phyloP scores from a whole-genome alignment of 1,140 invertebrate genomes.

The Tribolium castaneum region DNA sequence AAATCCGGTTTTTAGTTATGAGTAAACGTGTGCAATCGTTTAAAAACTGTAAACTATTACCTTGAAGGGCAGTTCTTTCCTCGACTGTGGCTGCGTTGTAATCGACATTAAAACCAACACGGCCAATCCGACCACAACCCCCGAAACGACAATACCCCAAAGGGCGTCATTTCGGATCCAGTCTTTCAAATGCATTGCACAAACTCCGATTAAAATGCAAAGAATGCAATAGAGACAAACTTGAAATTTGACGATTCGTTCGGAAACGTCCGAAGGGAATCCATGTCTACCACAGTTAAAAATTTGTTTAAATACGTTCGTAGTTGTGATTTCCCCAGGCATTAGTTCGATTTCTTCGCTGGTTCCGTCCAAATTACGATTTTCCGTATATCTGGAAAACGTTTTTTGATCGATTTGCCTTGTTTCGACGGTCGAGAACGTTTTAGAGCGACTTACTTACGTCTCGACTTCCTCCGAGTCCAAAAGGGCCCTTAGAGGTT shows the following conservation, averaged over 20 bases:
- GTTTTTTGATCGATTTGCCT: neutral
- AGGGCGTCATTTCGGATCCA: slow-evolving; percentile 63
- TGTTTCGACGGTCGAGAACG: neutral
- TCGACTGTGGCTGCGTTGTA: slow-evolving; percentile 56
- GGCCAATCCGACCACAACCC: slow-evolving; percentile 62
- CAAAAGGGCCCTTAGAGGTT: slow-evolving; percentile 20
- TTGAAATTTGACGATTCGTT: slow-evolving; percentile 66
- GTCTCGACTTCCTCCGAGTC: slow-evolving; percentile 46
- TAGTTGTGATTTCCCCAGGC: slow-evolving; percentile 42
- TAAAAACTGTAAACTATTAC: too few species aligned
- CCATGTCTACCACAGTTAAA: slow-evolving; percentile 51
- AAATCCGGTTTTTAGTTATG: too few species aligned
- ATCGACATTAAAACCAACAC: slow-evolving; percentile 68
- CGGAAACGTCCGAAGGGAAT: slow-evolving; percentile 66
- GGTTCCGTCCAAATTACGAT: slow-evolving; percentile 51
- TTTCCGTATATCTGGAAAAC: slow-evolving; percentile 23
- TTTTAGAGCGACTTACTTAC: slow-evolving; percentile 36
- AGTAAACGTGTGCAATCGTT: too few species aligned
- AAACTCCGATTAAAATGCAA: slow-evolving; percentile 65
- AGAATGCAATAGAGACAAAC: slow-evolving; percentile 68
- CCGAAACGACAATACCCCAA: slow-evolving; percentile 60
- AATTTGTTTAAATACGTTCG: slow-evolving; percentile 64
- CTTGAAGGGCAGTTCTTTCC: slow-evolving; percentile 53
- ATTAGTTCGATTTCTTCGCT: slow-evolving; percentile 54
- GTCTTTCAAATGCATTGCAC: slow-evolving; percentile 60